phyloP scores from a whole-genome alignment of 2,888 invertebrate species.

The Ormyrus nitidulus region DNA sequence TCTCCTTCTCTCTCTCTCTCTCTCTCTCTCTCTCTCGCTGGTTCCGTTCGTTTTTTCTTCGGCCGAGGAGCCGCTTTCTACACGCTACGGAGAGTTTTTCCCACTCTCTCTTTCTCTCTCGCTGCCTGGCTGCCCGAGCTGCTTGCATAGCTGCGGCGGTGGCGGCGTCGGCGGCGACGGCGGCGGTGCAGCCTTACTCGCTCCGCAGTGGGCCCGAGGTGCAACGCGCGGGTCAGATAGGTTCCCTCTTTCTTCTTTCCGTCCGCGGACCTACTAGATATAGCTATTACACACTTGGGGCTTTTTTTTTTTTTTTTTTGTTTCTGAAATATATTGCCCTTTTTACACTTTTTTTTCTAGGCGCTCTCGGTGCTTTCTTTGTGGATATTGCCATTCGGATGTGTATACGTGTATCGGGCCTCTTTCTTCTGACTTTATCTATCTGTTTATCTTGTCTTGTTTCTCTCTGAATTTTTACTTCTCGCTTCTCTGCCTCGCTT shows the following conservation, averaged over 20 bases:
- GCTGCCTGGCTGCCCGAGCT: neutral
- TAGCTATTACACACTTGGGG: constrained; percentile 40
- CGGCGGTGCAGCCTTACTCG: constrained; percentile 6
- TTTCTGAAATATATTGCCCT: constrained; percentile 43
- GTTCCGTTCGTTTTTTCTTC: constrained; percentile 53
- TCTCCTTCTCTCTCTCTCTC: constrained; percentile 14
- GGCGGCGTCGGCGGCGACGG: constrained; percentile 9
- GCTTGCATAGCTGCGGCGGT: constrained; percentile 13
- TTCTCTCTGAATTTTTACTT: constrained; percentile 48
- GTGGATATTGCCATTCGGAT: no score
- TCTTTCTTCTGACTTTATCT: constrained; percentile 33
- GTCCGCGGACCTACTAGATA: constrained; percentile 32
- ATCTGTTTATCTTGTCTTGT: constrained; percentile 58
- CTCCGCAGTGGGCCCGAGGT: neutral
- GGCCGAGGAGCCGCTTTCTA: constrained; percentile 48
- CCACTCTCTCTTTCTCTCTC: constrained; percentile 48
- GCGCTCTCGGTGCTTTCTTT: no score
- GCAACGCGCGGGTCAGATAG: constrained; percentile 46
- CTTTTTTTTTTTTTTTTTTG: constrained; percentile 35
- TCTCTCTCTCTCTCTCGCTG: constrained; percentile 11
- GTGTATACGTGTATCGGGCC: no score
- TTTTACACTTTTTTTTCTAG: constrained; percentile 40
- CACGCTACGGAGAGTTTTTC: constrained; percentile 52
- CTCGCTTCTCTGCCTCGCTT: constrained; percentile 23
- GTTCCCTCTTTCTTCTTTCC: constrained; percentile 20